Evolutionary conservation across 1,140 invertebrate genomes (phyloP), one percentile per base, ranked within the genome.

Genomic region (Drosophila novamexicana): DNA sequence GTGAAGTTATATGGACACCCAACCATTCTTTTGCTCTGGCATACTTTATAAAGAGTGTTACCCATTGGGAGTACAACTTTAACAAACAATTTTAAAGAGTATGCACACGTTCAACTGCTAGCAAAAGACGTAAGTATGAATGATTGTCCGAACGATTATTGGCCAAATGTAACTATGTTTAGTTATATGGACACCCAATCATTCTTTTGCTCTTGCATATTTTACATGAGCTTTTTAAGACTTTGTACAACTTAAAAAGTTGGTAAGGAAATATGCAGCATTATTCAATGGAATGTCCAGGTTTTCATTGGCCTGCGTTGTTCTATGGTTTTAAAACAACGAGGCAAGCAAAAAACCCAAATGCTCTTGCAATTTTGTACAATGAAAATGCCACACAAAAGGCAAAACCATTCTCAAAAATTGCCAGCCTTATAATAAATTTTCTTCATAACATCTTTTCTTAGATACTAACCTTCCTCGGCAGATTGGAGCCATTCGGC

Each of bases 401-500:
- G 37, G 45, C 50, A 64, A 59, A 14, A 58, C 40, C 58, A 39
- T 65, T 79, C 66, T 70, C 63, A 83, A 66, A 70, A 75, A 53
- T 65, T 77, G 65, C 67, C 40, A 49, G 53, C 9, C 6, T 34
- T 14, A 7, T 29, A 42, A n/a, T 40, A 10, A 1, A 32, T 39
- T 29, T 5, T 37, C 14, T 8, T 45, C 14, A 42, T n/a, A 8
- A 22, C 22, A 22, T 22, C 22, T 1, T 22, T 22, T 7, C 3
- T 8, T 45, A 7, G 8, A 64, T 75, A 90, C 89, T 36, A 74
- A 94, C 94, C 98, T 94, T 99, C 98, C 93, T 99, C 98, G 71
- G 98, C 98, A 93, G 96, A 98, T 93, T 98, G 96, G 37, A 99
- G 94, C 98, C 98, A 99, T 93, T 99, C 98, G 49, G 99, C 95